A percentile compares a stretch with the other conserved stretches of the same genome.
phyloP scores from a whole-genome alignment of 2,888 invertebrate species.

The Acrobeloides nanus region DNA sequence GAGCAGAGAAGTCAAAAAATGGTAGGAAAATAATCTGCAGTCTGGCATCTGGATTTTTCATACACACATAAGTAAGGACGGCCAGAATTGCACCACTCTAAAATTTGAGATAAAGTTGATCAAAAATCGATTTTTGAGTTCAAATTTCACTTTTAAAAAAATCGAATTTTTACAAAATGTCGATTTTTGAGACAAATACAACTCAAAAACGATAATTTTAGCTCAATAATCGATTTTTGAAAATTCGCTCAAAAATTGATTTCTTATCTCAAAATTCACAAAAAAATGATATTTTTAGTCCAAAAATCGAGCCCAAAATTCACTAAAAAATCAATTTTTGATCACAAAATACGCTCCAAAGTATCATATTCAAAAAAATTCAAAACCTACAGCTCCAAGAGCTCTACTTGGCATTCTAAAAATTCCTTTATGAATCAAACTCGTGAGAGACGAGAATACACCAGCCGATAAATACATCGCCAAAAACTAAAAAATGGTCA shows the following conservation, averaged over 20 bases:
- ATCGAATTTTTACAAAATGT: too few relatives aligned
- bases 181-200: too few relatives aligned
- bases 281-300: too few relatives aligned
- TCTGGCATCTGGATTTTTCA: constrained; percentile 77
- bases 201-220: too few relatives aligned
- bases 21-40: constrained; percentile 83
- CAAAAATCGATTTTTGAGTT: not conserved
- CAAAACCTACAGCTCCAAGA: constrained; percentile 76
- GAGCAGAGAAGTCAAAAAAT: constrained; percentile 76
- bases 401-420: constrained; percentile 69
- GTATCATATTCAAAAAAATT: too few relatives aligned
- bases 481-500: constrained; percentile 64
- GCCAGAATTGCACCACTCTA: constrained; percentile 93
- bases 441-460: constrained; percentile 67
- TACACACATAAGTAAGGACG: constrained; percentile 76
- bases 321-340: too few relatives aligned
- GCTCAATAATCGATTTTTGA: too few relatives aligned
- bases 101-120: constrained; percentile 19
- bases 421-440: constrained; percentile 71
- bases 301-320: too few relatives aligned
- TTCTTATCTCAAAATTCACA: not conserved
- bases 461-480: constrained; percentile 80
- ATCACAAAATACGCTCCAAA: too few relatives aligned
- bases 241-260: too few relatives aligned
- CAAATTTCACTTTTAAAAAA: not conserved